Conservation (phyloP, 2,797 vertebrate species). For the Pipistrellus pipistrellus region DNA sequence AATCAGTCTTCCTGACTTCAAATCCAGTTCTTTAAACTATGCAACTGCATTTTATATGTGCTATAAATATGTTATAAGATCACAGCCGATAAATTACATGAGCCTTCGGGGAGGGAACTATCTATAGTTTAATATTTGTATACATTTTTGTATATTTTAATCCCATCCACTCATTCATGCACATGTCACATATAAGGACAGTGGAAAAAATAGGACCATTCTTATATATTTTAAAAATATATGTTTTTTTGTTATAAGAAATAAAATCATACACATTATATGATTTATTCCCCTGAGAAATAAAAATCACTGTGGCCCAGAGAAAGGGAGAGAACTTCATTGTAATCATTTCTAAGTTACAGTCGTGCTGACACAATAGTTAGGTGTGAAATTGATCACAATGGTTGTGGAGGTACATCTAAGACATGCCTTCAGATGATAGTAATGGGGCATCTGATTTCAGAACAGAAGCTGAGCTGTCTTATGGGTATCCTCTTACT, state of each 20-base stretch:
- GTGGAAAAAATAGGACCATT: not conserved
- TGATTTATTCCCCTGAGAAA: not conserved
- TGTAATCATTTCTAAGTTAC: not conserved
- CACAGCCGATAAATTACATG: not conserved
- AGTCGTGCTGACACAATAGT: not conserved
- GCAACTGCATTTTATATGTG: not conserved
- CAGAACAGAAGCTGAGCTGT: not conserved
- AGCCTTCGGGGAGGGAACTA: not conserved
- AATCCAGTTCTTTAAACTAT: not conserved
- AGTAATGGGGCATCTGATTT: not conserved
- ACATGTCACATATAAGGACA: not conserved
- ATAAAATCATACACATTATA: not conserved
- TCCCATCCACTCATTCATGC: not conserved
- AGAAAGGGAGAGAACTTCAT: not conserved
- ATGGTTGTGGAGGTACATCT: not conserved
- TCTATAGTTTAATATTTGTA: not conserved
- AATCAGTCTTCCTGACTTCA: not conserved
- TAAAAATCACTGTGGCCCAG: not conserved
- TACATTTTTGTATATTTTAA: not conserved
- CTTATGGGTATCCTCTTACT: not conserved
- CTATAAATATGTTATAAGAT: not conserved
- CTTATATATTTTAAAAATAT: not conserved
- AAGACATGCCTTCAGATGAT: not conserved
- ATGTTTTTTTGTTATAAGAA: not conserved
- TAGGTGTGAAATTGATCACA: not conserved